phyloP scores from a whole-genome alignment of 2,113 vertebrate genomes.

The Ammospiza nelsoni region DNA sequence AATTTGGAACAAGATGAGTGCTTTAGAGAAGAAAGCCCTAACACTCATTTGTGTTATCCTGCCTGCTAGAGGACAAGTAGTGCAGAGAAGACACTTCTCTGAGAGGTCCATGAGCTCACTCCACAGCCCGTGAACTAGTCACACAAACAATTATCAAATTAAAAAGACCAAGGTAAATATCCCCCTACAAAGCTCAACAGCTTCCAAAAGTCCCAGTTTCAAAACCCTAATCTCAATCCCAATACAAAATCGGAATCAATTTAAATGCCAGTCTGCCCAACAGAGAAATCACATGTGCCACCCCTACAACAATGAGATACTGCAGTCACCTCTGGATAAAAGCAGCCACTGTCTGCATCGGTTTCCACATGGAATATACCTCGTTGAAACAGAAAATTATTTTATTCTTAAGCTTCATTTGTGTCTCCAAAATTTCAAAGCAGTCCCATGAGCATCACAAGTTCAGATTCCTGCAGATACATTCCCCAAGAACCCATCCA shows the following conservation, averaged over 20 bases:
- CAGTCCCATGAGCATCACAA: neutral
- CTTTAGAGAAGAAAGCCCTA: neutral
- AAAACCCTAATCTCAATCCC: neutral
- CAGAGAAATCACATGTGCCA: neutral
- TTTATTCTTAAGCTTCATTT: neutral
- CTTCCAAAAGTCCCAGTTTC: neutral
- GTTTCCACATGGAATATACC: neutral
- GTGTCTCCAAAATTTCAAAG: neutral
- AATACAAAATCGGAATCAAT: neutral
- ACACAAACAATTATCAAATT: neutral
- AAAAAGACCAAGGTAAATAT: neutral
- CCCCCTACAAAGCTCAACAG: neutral
- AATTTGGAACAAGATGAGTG: accelerated
- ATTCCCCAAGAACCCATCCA: neutral
- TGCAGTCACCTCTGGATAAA: neutral
- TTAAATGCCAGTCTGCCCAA: neutral
- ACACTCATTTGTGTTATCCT: neutral
- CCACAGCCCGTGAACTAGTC: neutral
- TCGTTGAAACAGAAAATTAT: neutral
- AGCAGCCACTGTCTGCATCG: neutral
- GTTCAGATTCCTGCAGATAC: neutral
- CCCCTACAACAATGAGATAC: neutral
- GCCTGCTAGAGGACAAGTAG: neutral
- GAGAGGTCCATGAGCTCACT: neutral
- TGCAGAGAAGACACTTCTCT: neutral